Evolutionary conservation across 1,140 invertebrate genomes (phyloP).

Genomic region (Pseudomyrmex dendroicus): DNA sequence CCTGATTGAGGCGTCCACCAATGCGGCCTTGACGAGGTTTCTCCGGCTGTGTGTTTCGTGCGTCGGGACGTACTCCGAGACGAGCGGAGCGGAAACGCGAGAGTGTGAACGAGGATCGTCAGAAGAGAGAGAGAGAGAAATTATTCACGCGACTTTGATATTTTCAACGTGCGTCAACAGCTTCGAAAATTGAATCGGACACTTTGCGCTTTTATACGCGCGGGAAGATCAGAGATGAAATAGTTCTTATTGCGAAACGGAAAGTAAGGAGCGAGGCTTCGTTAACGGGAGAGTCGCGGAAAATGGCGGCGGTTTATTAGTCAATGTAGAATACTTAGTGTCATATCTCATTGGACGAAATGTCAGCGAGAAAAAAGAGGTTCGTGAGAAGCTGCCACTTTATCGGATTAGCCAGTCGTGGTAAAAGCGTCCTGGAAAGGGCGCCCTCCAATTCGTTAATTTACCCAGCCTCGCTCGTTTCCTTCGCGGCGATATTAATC

Average conservation of each 20-base stretch:
- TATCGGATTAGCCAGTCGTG: slow-evolving; percentile 80
- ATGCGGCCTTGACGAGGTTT: slow-evolving; percentile 70
- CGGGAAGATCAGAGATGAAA: background rate
- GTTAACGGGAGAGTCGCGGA: slow-evolving; percentile 52
- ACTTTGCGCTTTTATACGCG: background rate
- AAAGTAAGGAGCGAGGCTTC: slow-evolving; percentile 57
- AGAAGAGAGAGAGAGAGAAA: background rate
- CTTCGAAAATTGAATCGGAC: background rate
- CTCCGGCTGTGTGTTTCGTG: slow-evolving; percentile 62
- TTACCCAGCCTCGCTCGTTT: slow-evolving; percentile 74
- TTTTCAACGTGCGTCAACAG: slow-evolving; percentile 20
- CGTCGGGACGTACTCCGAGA: slow-evolving; percentile 34
- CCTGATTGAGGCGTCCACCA: slow-evolving; percentile 80
- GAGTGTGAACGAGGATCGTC: slow-evolving; percentile 52
- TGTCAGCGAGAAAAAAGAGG: slow-evolving; percentile 72
- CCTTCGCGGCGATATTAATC: slow-evolving; percentile 77
- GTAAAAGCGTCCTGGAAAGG: slow-evolving; percentile 73
- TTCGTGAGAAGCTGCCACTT: slow-evolving; percentile 79
- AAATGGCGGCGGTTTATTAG: slow-evolving; percentile 74
- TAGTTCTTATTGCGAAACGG: slow-evolving; percentile 11
- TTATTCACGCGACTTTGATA: slow-evolving; percentile 22
- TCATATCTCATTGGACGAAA: slow-evolving; percentile 78
- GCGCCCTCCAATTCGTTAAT: slow-evolving; percentile 79
- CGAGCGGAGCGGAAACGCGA: slow-evolving; percentile 51
- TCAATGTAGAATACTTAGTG: slow-evolving; percentile 75